Evolutionary conservation across 2,888 invertebrate species (phyloP).

Genomic region (Tetheella fluctuosa): DNA sequence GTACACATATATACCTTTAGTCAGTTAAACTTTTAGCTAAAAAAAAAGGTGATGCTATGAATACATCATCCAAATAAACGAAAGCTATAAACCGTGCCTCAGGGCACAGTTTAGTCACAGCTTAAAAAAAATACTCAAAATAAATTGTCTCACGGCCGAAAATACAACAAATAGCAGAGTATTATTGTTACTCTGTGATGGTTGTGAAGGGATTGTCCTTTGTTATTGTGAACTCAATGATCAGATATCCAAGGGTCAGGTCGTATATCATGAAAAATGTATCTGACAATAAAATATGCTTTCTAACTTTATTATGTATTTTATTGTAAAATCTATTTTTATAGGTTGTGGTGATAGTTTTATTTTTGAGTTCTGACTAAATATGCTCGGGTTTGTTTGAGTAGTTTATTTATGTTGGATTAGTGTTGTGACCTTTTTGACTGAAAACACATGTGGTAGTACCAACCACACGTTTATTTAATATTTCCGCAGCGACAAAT

Average conservation of each 20-base stretch:
- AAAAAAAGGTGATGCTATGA: too few species aligned
- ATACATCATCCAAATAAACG: too few species aligned
- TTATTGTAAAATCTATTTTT: constrained; percentile 19
- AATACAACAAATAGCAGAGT: neutral
- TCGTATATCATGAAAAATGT: constrained; percentile 42
- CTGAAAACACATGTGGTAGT: too few species aligned
- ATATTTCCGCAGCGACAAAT: too few species aligned
- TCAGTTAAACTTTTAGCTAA: too few species aligned
- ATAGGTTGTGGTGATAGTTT: constrained; percentile 7
- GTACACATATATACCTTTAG: too few species aligned
- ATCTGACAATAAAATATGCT: constrained; percentile 44
- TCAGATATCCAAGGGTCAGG: constrained; percentile 30
- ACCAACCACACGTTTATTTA: too few species aligned
- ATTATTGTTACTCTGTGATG: constrained; percentile 6
- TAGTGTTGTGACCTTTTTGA: too few species aligned
- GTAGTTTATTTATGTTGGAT: too few species aligned
- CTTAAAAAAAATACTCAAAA: neutral
- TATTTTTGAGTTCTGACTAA: neutral
- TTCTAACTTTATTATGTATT: constrained; percentile 29
- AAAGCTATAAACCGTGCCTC: neutral
- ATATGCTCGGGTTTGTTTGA: neutral
- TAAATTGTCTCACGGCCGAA: neutral
- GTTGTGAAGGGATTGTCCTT: constrained; percentile 28
- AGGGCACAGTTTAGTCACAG: neutral
- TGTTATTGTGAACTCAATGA: constrained; percentile 32